These are phyloP conservation scores for Eupeodes luniger DNA, from an alignment of 2,888 invertebrate genomes.

Conservation along the genomic window DNA sequence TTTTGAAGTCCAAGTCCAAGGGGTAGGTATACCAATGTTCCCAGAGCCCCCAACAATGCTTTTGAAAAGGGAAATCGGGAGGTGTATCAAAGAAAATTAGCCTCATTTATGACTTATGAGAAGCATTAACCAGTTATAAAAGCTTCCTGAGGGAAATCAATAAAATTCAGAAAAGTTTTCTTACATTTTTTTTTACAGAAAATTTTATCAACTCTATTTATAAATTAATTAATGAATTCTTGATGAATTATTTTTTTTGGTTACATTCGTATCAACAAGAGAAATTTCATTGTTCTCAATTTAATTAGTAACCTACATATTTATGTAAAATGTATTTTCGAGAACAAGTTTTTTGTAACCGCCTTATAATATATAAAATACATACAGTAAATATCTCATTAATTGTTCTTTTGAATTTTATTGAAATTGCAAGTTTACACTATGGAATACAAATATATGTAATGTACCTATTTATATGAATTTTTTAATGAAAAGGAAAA, in stretches of 20 bases:
- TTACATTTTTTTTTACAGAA: not conserved
- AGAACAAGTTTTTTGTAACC: conserved; percentile 32
- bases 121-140: too few relatives aligned
- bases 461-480: too few relatives aligned
- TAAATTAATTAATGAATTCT: conserved; percentile 60
- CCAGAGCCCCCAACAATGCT: too few relatives aligned
- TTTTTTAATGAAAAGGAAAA: conserved; percentile 38
- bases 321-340: not conserved
- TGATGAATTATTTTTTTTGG: not conserved
- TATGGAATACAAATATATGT: conserved; percentile 45
- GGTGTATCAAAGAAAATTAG: too few relatives aligned
- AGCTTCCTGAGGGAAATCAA: too few relatives aligned
- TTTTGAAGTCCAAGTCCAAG: too few relatives aligned
- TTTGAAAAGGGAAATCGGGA: too few relatives aligned
- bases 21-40: too few relatives aligned
- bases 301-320: conserved; percentile 56
- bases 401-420: conserved; percentile 21
- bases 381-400: conserved; percentile 53
- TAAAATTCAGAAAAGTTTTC: too few relatives aligned
- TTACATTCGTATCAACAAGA: conserved; percentile 9
- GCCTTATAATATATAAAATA: not conserved
- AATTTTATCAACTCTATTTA: conserved; percentile 46
- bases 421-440: conserved; percentile 45
- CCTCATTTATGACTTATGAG: too few relatives aligned
- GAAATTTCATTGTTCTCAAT: conserved; percentile 33